A percentile compares a stretch with the other conserved stretches of the same genome.
Evolutionary conservation across 2,113 vertebrate species (phyloP).

Genomic region (Raja brachyura): DNA sequence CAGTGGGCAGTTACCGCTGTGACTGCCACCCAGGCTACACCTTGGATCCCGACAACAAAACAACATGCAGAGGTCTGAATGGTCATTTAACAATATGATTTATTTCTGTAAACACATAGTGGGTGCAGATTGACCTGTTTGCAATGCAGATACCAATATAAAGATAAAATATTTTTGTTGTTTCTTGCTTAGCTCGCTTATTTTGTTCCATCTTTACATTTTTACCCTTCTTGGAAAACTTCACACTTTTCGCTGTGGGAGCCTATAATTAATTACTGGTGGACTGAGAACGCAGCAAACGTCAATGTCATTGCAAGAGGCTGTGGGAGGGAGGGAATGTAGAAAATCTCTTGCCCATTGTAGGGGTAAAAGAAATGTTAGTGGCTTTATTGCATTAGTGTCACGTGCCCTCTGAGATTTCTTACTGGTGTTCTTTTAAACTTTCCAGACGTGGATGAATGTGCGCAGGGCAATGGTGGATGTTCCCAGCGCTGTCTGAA

Average conservation of each 20-base stretch:
- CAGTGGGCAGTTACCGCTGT: not conserved
- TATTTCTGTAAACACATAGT: not conserved
- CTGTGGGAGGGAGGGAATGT: too few relatives aligned
- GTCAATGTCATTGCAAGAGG: too few relatives aligned
- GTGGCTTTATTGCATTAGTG: not conserved
- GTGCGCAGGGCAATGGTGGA: not conserved
- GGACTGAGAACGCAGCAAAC: too few relatives aligned
- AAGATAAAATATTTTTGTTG: not conserved
- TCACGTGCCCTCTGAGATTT: not conserved
- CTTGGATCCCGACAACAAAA: not conserved
- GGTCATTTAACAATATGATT: not conserved
- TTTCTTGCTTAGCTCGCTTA: not conserved
- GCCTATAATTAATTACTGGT: too few relatives aligned
- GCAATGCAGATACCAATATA: not conserved
- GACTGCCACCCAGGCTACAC: constrained; percentile 4
- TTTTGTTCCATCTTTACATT: not conserved
- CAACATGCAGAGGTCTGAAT: constrained; percentile 15
- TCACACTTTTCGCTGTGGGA: too few relatives aligned
- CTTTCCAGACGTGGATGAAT: constrained; percentile 23
- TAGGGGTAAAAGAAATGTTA: not conserved
- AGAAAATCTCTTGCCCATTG: too few relatives aligned
- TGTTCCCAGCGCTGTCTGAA: too few relatives aligned
- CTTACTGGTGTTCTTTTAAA: not conserved
- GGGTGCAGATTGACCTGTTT: not conserved
- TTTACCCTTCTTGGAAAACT: not conserved